These are phyloP conservation scores for Dusona sp. DNA, from an alignment of 2,888 invertebrate genomes.

Conservation along the genomic window DNA sequence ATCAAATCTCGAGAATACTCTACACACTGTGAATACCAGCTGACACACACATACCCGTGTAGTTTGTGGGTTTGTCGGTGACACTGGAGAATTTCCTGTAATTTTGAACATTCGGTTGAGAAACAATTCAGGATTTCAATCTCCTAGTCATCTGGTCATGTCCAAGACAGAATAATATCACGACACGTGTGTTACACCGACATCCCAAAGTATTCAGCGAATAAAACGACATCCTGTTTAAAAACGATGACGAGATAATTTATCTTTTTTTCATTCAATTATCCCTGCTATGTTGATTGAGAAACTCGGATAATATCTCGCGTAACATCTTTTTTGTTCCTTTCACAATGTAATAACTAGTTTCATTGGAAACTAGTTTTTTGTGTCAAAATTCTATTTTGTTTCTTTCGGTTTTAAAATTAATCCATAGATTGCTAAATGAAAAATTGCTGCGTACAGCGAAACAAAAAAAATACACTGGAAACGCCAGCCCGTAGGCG, in stretches of 20 bases:
- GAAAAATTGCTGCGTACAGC: neutral
- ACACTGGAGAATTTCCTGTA: conserved; percentile 69
- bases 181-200: neutral
- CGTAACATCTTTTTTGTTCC: neutral
- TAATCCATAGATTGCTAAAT: neutral
- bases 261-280: conserved; percentile 31
- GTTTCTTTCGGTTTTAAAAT: neutral
- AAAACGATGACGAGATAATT: conserved; percentile 37
- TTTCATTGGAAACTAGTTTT: no score
- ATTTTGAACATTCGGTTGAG: conserved; percentile 70
- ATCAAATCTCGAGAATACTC: conserved; percentile 20
- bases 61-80: conserved; percentile 62
- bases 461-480: neutral
- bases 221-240: conserved; percentile 40
- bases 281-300: conserved; percentile 39
- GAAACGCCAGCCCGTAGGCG: neutral
- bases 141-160: conserved; percentile 55
- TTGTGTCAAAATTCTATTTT: neutral
- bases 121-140: conserved; percentile 23
- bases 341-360: neutral
- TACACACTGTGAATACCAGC: neutral
- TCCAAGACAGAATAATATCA: conserved; percentile 37
- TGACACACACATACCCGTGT: neutral
- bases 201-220: conserved; percentile 27
- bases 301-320: conserved; percentile 18